These are phyloP conservation scores for Mesoligia furuncula DNA, from an alignment of 2,888 invertebrate species.

Conservation along the genomic window DNA sequence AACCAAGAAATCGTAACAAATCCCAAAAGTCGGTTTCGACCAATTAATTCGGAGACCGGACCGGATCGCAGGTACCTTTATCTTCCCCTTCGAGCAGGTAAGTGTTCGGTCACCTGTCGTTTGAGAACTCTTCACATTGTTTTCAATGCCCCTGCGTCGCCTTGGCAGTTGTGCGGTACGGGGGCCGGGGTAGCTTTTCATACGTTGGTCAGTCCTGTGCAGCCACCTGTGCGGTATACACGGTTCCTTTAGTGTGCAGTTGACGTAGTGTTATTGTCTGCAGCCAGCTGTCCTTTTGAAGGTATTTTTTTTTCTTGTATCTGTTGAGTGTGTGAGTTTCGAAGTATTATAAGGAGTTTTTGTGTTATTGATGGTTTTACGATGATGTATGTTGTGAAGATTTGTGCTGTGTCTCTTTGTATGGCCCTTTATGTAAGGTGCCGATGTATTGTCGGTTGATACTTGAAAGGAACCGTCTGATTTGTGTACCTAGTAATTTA, in stretches of 20 bases:
- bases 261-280: constrained; percentile 81
- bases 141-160: constrained; percentile 77
- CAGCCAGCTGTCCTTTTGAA: constrained; percentile 73
- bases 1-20: constrained; percentile 71
- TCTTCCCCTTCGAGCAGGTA: constrained; percentile 83
- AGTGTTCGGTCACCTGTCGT: constrained; percentile 83
- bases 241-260: constrained; percentile 77
- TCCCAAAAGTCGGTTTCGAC: constrained; percentile 76
- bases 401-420: constrained; percentile 32
- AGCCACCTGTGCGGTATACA: constrained; percentile 85
- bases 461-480: constrained; percentile 30
- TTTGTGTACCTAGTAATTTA: not conserved
- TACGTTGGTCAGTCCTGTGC: constrained; percentile 79
- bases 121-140: constrained; percentile 72
- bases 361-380: constrained; percentile 56
- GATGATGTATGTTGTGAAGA: constrained; percentile 41
- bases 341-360: constrained; percentile 57
- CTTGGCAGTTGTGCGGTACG: constrained; percentile 63
- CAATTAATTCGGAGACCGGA: constrained; percentile 81
- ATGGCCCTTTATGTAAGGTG: constrained; percentile 27
- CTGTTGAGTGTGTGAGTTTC: constrained; percentile 64
- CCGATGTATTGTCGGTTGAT: constrained; percentile 10
- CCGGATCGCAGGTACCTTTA: constrained; percentile 84
- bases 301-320: constrained; percentile 72
- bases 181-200: constrained; percentile 73